Conservation (phyloP, 2,113 vertebrate species). For the Oreotrochilus melanogaster region DNA sequence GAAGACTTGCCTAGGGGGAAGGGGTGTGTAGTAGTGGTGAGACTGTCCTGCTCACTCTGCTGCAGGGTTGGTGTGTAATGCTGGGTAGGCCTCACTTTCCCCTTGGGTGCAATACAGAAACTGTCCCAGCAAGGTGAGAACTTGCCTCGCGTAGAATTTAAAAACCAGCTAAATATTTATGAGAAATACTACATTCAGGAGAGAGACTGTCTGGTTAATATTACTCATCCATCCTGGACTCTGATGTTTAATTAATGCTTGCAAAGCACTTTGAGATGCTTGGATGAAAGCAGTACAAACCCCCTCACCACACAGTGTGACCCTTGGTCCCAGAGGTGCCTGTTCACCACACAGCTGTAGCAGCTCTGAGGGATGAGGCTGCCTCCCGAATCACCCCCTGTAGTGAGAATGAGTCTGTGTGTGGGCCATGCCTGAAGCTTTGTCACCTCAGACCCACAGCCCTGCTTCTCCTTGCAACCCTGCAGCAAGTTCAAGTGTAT, state of each 20-base stretch:
- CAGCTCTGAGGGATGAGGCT: neutral
- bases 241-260: constrained; percentile 57
- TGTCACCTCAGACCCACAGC: neutral
- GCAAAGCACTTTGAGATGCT: constrained; percentile 54
- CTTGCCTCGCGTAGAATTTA: neutral
- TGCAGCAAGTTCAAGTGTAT: neutral
- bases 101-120: neutral
- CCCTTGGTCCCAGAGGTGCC: neutral
- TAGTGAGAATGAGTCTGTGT: neutral
- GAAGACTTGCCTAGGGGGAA: neutral
- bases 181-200: constrained; percentile 16
- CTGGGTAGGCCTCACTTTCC: neutral
- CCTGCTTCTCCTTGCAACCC: neutral
- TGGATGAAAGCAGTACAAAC: constrained; percentile 24
- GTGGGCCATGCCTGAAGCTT: neutral
- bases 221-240: constrained; percentile 40
- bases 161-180: constrained; percentile 21
- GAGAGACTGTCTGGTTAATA: constrained; percentile 7
- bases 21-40: fast-evolving
- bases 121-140: neutral
- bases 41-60: neutral
- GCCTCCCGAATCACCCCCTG: neutral
- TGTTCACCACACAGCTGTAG: neutral
- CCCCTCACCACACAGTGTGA: neutral
- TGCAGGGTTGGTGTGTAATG: fast-evolving